Conservation (phyloP, 1,140 invertebrate species). For the Procambarus virginalis region DNA sequence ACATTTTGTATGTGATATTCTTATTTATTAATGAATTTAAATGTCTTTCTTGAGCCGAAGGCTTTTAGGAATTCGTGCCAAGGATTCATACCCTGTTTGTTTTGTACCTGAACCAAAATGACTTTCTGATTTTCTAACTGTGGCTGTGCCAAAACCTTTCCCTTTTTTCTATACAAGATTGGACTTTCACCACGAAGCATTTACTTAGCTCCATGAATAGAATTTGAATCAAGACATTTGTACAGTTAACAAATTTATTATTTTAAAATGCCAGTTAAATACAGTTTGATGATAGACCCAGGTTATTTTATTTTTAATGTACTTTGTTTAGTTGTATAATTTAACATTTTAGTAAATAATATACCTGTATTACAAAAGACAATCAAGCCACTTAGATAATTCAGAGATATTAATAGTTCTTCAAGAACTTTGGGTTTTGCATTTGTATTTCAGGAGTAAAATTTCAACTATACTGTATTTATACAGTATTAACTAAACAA, state of each 20-base stretch:
- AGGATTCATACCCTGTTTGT: conserved; percentile 63
- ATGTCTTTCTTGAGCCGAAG: conserved; percentile 69
- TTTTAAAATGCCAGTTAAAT: too few species aligned
- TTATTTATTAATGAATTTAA: conserved; percentile 66
- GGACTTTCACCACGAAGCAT: conserved; percentile 39
- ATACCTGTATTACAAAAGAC: not conserved
- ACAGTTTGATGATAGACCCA: not conserved
- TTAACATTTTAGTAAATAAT: not conserved
- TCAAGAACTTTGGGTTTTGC: not conserved
- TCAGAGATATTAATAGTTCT: not conserved
- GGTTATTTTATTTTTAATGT: not conserved
- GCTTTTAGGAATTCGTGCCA: conserved; percentile 65
- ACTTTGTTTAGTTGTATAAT: not conserved
- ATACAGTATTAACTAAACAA: not conserved
- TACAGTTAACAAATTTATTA: not conserved
- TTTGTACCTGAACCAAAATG: conserved; percentile 64
- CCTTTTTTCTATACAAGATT: conserved; percentile 30
- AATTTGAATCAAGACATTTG: not conserved
- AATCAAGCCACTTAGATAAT: not conserved
- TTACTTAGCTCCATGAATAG: not conserved
- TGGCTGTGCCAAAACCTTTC: conserved; percentile 57
- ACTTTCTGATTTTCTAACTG: conserved; percentile 60
- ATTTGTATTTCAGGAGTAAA: not conserved
- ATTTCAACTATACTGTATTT: not conserved
- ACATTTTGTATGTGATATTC: conserved; percentile 68